phyloP scores from a whole-genome alignment of 2,797 vertebrate species.

The Argentina silus region DNA sequence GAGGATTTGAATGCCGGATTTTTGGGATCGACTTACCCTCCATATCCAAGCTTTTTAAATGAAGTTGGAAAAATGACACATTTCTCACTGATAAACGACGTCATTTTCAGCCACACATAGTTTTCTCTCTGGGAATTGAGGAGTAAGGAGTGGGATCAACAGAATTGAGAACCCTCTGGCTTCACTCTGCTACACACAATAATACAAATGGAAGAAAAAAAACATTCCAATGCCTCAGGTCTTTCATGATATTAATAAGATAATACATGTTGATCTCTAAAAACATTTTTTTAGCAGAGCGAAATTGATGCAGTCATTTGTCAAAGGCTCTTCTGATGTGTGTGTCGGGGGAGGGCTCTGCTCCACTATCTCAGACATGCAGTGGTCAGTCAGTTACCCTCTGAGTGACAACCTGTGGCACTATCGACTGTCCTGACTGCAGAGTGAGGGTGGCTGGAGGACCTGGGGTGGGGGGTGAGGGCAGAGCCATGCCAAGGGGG shows the following conservation, averaged over 20 bases:
- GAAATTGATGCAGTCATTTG: background rate
- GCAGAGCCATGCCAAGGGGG: constrained; percentile 61
- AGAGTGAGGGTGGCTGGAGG: constrained; percentile 65
- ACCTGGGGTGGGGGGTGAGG: constrained; percentile 52
- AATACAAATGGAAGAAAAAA: constrained; percentile 37
- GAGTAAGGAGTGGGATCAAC: constrained; percentile 23
- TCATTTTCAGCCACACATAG: no score
- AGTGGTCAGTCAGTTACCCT: constrained; percentile 72
- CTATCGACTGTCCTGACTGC: constrained; percentile 76
- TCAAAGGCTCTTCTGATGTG: background rate
- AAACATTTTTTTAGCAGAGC: background rate
- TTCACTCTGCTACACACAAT: constrained; percentile 34
- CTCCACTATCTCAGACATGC: constrained; percentile 73
- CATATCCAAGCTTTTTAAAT: constrained; percentile 56
- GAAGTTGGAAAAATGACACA: constrained; percentile 51
- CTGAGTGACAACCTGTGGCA: constrained; percentile 75
- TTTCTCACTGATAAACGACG: constrained; percentile 39
- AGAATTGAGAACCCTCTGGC: constrained; percentile 47
- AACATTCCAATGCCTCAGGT: background rate
- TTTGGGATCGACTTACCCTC: constrained; percentile 58
- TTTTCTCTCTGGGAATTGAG: constrained; percentile 4
- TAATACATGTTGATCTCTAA: background rate
- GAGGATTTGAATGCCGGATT: constrained; percentile 68
- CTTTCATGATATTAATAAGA: background rate
- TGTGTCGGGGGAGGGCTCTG: background rate